These are phyloP conservation scores for Caenorhabditis sulstoni DNA, from an alignment of 2,888 invertebrate species.

Conservation along the genomic window DNA sequence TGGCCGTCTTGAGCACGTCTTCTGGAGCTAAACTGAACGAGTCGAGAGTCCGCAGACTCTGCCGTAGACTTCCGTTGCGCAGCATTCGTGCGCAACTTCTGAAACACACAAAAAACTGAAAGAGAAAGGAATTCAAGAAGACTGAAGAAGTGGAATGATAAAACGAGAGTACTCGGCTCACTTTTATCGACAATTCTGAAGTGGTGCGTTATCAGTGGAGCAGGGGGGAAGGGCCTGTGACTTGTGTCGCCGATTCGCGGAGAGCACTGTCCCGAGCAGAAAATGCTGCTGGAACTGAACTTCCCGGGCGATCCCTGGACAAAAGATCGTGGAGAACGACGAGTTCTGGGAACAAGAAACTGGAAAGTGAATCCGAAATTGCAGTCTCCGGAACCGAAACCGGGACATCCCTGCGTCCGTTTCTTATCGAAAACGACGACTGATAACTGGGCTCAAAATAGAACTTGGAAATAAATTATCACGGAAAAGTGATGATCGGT, in stretches of 20 bases:
- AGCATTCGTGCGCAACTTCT: slow-evolving; percentile 31
- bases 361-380: not conserved
- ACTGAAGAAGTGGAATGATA: slow-evolving; percentile 16
- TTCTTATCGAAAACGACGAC: not conserved
- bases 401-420: too few relatives aligned
- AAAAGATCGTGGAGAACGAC: not conserved
- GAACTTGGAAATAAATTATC: slow-evolving; percentile 21
- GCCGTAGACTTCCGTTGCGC: slow-evolving; percentile 45
- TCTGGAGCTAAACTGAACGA: slow-evolving; percentile 59
- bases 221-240: slow-evolving; percentile 21
- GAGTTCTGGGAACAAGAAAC: not conserved
- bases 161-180: slow-evolving; percentile 14
- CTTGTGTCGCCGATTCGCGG: slow-evolving; percentile 24
- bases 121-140: slow-evolving; percentile 8
- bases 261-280: slow-evolving; percentile 3
- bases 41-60: slow-evolving; percentile 59
- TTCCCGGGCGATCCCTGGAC: slow-evolving; percentile 9
- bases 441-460: slow-evolving; percentile 25
- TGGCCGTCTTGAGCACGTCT: slow-evolving; percentile 46
- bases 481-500: slow-evolving; percentile 8
- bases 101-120: not conserved
- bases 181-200: slow-evolving; percentile 39
- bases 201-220: slow-evolving; percentile 15
- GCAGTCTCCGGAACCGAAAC: not conserved
- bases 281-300: slow-evolving; percentile 27